These are phyloP conservation scores for Meloe dianella DNA, from an alignment of 2,888 invertebrate species.

Conservation along the genomic window DNA sequence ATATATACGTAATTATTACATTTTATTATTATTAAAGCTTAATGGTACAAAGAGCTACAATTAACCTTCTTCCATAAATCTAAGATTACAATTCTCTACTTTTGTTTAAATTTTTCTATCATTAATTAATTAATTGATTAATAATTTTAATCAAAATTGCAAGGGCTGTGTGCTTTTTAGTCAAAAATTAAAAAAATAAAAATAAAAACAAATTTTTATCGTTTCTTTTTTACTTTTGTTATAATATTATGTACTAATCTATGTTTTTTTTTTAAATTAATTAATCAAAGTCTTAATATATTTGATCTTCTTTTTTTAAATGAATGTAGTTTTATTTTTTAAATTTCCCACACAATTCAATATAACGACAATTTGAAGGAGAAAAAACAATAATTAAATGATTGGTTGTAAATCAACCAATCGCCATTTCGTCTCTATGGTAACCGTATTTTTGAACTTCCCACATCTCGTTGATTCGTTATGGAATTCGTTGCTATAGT, in stretches of 20 bases:
- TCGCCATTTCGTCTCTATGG: too few species aligned
- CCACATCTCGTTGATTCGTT: neutral
- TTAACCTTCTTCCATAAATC: neutral
- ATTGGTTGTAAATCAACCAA: neutral
- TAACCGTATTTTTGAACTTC: too few species aligned
- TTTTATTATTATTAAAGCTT: conserved; percentile 20
- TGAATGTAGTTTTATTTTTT: too few species aligned
- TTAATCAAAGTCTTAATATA: neutral
- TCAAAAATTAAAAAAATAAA: conserved; percentile 50
- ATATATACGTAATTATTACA: neutral
- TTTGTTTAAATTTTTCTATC: neutral
- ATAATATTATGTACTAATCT: conserved; percentile 42
- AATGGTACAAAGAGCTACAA: conserved; percentile 22
- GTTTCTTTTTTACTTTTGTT: conserved; percentile 47
- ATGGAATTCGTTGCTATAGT: neutral
- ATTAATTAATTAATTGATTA: neutral
- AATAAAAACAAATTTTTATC: conserved; percentile 27
- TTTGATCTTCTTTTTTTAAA: neutral
- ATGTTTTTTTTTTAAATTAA: conserved; percentile 20
- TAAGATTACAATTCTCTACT: neutral
- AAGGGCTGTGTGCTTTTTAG: conserved; percentile 56
- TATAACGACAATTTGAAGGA: neutral
- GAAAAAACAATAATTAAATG: neutral
- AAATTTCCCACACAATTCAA: neutral
- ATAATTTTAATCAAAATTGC: conserved; percentile 30